Percentiles rank a stretch among this genome's conserved stretches.
These are phyloP conservation scores for Geotrypetes seraphini DNA, from an alignment of 2,797 vertebrate species.

Conservation along the genomic window DNA sequence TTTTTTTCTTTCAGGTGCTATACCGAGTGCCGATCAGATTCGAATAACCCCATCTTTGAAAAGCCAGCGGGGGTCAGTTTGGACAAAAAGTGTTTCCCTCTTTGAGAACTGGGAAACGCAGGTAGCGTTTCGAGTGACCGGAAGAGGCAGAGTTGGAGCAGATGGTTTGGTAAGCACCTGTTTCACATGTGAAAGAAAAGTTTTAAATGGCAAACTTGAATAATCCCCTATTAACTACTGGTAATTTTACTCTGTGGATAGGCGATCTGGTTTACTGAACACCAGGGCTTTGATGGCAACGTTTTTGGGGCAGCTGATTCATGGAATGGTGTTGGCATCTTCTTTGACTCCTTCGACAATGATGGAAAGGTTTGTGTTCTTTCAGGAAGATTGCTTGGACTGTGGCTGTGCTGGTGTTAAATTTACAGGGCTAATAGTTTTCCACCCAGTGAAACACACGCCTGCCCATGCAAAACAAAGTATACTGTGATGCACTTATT, in stretches of 20 bases:
- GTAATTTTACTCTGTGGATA: slow-evolving; percentile 36
- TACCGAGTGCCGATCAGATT: slow-evolving; percentile 89
- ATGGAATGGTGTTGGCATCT: slow-evolving; percentile 89
- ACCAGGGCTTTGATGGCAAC: slow-evolving; percentile 82
- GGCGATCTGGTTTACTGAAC: slow-evolving; percentile 84
- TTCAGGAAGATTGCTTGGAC: no score
- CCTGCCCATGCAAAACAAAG: no score
- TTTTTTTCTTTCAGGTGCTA: slow-evolving; percentile 69
- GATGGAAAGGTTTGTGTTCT: slow-evolving; percentile 80
- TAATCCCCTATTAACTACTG: no score
- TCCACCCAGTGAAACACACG: no score
- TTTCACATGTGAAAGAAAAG: neutral
- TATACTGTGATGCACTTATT: no score
- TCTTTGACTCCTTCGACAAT: slow-evolving; percentile 97
- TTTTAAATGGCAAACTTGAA: no score
- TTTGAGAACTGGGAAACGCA: slow-evolving; percentile 87
- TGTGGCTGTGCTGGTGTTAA: no score
- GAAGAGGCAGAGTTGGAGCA: slow-evolving; percentile 84
- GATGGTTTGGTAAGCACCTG: slow-evolving; percentile 77
- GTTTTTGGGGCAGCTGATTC: slow-evolving; percentile 85
- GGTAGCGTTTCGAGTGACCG: slow-evolving; percentile 88
- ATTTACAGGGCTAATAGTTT: no score
- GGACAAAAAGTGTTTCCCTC: slow-evolving; percentile 74
- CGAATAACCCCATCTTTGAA: slow-evolving; percentile 87
- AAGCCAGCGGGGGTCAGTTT: slow-evolving; percentile 84